Conservation (phyloP, 2,888 invertebrate genomes). For the Eupeodes latifasciatus region DNA sequence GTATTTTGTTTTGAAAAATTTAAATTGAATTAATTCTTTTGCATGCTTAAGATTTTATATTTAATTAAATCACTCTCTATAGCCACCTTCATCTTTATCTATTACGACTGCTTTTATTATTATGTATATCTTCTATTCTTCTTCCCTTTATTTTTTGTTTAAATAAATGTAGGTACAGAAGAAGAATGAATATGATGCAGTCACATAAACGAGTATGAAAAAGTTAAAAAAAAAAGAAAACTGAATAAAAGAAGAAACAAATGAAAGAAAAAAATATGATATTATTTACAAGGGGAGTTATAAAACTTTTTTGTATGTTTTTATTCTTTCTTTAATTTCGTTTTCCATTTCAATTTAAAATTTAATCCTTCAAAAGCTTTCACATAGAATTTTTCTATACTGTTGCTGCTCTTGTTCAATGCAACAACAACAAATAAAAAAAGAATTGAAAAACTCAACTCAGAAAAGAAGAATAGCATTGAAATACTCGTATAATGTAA, state of each 20-base stretch:
- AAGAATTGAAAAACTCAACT: constrained; percentile 7
- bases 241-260: neutral
- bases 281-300: constrained; percentile 29
- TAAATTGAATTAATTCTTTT: neutral
- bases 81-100: constrained; percentile 10
- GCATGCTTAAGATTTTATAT: neutral
- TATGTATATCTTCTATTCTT: constrained; percentile 6
- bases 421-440: constrained; percentile 46
- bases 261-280: neutral
- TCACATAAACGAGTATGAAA: constrained; percentile 1
- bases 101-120: constrained; percentile 1
- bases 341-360: constrained; percentile 75
- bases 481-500: constrained; percentile 21
- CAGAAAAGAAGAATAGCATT: constrained; percentile 46
- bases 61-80: constrained; percentile 26
- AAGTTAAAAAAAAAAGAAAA: neutral
- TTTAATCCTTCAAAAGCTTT: constrained; percentile 76
- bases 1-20: neutral
- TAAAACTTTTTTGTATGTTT: constrained; percentile 34
- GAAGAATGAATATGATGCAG: constrained; percentile 9
- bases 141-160: too few relatives aligned
- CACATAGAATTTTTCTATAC: constrained; percentile 68
- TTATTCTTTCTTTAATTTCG: constrained; percentile 63
- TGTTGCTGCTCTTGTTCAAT: constrained; percentile 53
- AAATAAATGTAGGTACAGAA: neutral